phyloP scores from a whole-genome alignment of 2,113 vertebrate genomes.

The Bolborhynchus lineola region DNA sequence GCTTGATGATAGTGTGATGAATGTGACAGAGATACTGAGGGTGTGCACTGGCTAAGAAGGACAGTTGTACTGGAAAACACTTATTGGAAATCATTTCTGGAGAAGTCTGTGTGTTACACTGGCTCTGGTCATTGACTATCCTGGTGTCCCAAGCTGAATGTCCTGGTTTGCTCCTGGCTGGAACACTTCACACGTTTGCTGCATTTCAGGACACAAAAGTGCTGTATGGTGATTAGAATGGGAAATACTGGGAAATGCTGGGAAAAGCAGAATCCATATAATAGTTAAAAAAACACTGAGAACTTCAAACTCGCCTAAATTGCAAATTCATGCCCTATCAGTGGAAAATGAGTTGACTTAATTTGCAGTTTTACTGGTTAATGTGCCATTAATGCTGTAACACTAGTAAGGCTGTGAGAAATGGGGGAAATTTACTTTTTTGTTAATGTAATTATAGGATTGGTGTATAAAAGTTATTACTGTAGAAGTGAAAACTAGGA shows the following conservation, averaged over 20 bases:
- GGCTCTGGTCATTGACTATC: background rate
- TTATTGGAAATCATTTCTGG: fast-evolving
- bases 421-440: constrained; percentile 15
- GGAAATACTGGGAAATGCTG: background rate
- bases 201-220: background rate
- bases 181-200: fast-evolving
- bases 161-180: fast-evolving
- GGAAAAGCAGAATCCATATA: background rate
- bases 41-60: background rate
- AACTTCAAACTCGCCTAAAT: background rate
- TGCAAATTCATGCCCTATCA: constrained; percentile 24
- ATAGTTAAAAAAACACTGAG: background rate
- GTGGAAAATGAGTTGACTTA: constrained; percentile 42
- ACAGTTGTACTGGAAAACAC: fast-evolving
- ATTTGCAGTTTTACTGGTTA: constrained; percentile 29
- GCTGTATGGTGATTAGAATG: background rate
- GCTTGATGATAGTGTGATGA: background rate
- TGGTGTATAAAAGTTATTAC: constrained; percentile 38
- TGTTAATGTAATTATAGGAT: constrained; percentile 58
- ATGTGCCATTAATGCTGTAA: background rate
- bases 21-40: fast-evolving
- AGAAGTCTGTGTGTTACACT: fast-evolving
- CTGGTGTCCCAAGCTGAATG: fast-evolving
- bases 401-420: background rate
- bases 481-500: constrained; percentile 20